Evolutionary conservation across 2,888 invertebrate genomes (phyloP), one percentile per base, ranked within the genome.

Genomic region (Dysmachus trigonus): DNA sequence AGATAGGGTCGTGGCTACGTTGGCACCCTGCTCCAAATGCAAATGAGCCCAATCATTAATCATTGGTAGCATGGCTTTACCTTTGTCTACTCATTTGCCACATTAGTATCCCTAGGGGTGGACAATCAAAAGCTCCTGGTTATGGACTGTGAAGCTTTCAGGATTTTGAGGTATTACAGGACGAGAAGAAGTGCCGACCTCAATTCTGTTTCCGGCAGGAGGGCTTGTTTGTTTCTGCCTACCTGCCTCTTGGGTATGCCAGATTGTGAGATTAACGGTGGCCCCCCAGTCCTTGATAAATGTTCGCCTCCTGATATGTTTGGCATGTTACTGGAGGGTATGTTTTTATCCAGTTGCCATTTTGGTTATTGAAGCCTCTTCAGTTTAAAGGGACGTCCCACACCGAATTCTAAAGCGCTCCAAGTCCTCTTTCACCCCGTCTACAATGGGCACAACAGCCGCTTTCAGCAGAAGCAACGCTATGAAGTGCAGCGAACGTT

Each of bases 21-120:
- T 51, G 41, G 81, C 53, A 81, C n/a, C 53, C 30, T 31, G n/a
- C 81, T 33, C 77, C 77, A 81, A 82, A 87, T 87, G 87, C 85
- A 87, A 87, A 87, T 87, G 83, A 87, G 85, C 77, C 85, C 82
- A 87, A 87, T 87, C 87, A 87, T 87, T 87, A 87, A 87, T 87
- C 87, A 87, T 85, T 85, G 71, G 71, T 38, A 71, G 71, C 82
- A 82, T 85, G 85, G 53, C 81, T 85, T 82, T 79, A 87, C 85
- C 87, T 87, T 81, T 83, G 87, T 85, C 85, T 85, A 82, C 71
- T 87, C 87, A 87, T 87, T 87, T 87, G 85, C 76, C 85, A 77
- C 35, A 73, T 81, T 85, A 71, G 86, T 85, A 76, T 84, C 77
- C 77, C 81, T 77, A 73, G 38, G 81, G 81, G 53, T 81, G 81